Evolutionary conservation across 2,797 vertebrate genomes (phyloP), one percentile per base, ranked within the genome.

Genomic region (Champsocephalus esox): DNA sequence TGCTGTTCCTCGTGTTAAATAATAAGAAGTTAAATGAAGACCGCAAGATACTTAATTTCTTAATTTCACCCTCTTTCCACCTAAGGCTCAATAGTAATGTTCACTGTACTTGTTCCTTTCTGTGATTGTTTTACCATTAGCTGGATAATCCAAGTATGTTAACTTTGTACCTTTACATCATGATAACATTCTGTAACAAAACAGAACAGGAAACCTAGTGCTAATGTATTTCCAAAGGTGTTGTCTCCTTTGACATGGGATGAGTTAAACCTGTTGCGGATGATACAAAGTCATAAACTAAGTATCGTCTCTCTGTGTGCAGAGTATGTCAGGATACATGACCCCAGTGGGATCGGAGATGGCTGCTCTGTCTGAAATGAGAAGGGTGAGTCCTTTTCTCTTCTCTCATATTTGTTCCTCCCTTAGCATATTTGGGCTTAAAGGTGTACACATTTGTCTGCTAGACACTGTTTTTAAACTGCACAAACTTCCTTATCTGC

Each of bases 321-420:
- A 98, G 97, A 96, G 93, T 81, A 86, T 97, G 19, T 96, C 97
- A 64, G 97, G 96, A 83, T 98, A 96, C 90, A 96, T 97, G 95
- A 95, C 96, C 70, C 92, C 97, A 44, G 95, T 96, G 92, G 96
- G 96, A 91, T 92, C 95, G 71, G 97, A 98, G 87, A 95, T 98
- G 93, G 93, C 94, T 28, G 94, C 95, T 45, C 91, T 97, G 75
- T 94, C 95, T 70, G 97, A 97, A 88, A 96, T 97, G 96, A 95
- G 97, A 62, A 94, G 97, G 93, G 97, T 98, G 94, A 97, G 96
- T 96, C 21, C 19, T 69, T n/a, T 16, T 44, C 3, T 55, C 61
- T 9, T 51, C 38, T 34, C 3, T 58, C 38, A 10, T 60, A 2
- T 44, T 32, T 52, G 7, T 66, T 17, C 19, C 45, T 8, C 59